A percentile compares a stretch with the other conserved stretches of the same genome.
Evolutionary conservation across 1,140 invertebrate species (phyloP).

Genomic region (Macrostomum lignano): DNA sequence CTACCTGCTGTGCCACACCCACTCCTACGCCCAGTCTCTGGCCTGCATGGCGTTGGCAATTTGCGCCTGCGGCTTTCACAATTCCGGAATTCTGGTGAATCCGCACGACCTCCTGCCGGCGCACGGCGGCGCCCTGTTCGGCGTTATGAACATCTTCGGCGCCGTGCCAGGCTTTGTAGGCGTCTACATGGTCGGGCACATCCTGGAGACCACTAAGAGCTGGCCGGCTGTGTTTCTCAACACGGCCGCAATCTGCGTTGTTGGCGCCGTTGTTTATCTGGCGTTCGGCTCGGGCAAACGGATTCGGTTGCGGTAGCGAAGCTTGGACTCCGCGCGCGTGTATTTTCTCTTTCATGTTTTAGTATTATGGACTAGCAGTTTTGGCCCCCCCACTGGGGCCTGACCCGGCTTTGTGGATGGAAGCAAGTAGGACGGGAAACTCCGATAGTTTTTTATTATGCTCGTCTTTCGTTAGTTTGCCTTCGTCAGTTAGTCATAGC

Average conservation of each 20-base stretch:
- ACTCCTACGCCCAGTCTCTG: slow-evolving; percentile 30
- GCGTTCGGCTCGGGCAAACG: slow-evolving; percentile 39
- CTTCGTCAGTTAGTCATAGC: no score
- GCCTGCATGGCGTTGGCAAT: slow-evolving; percentile 34
- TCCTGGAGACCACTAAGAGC: slow-evolving; percentile 38
- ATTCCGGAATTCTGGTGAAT: slow-evolving; percentile 42
- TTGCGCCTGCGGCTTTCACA: slow-evolving; percentile 40
- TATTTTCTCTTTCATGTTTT: no score
- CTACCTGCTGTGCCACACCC: slow-evolving; percentile 31
- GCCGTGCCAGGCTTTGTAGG: slow-evolving; percentile 37
- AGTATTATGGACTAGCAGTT: no score
- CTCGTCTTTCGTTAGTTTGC: no score
- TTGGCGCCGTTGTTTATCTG: slow-evolving; percentile 37
- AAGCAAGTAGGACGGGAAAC: no score
- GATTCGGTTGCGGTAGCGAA: no score
- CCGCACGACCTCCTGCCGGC: slow-evolving; percentile 42
- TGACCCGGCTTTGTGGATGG: no score
- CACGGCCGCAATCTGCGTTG: slow-evolving; percentile 36
- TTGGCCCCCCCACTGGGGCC: no score
- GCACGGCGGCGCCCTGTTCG: slow-evolving; percentile 44
- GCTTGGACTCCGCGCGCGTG: no score
- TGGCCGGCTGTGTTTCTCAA: slow-evolving; percentile 41
- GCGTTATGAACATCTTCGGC: slow-evolving; percentile 11
- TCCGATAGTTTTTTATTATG: no score
- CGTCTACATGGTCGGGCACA: slow-evolving; percentile 42